A percentile compares a stretch with the other conserved stretches of the same genome.
These are phyloP conservation scores for Agonopterix heracliana DNA, from an alignment of 2,888 invertebrate genomes.

Conservation along the genomic window DNA sequence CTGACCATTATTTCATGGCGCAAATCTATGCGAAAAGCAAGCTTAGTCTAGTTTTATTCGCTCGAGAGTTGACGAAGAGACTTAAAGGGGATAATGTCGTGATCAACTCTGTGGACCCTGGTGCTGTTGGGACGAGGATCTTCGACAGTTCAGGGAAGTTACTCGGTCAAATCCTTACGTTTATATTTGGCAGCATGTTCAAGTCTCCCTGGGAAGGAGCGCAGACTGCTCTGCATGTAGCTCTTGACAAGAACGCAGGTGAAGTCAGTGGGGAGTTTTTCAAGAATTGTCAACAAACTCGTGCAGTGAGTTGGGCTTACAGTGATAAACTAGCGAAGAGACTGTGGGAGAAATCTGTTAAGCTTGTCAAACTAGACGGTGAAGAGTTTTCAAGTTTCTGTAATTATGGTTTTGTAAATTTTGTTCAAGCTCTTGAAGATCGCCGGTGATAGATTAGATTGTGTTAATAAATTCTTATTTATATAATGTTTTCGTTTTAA, in stretches of 20 bases:
- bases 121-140: slow-evolving; percentile 87
- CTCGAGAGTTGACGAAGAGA: slow-evolving; percentile 82
- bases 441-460: too few species aligned
- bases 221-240: slow-evolving; percentile 84
- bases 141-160: slow-evolving; percentile 72
- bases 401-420: slow-evolving; percentile 60
- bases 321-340: slow-evolving; percentile 81
- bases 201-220: slow-evolving; percentile 88
- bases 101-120: slow-evolving; percentile 89
- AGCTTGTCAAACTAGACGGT: slow-evolving; percentile 79
- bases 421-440: too few species aligned
- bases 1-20: slow-evolving; percentile 62
- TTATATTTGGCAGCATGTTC: slow-evolving; percentile 79
- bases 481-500: too few species aligned
- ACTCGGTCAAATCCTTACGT: slow-evolving; percentile 71
- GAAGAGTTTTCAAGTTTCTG: slow-evolving; percentile 64
- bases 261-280: slow-evolving; percentile 85
- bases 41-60: slow-evolving; percentile 83
- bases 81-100: slow-evolving; percentile 80
- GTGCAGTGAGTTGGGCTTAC: slow-evolving; percentile 74
- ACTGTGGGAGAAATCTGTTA: slow-evolving; percentile 87
- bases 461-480: too few species aligned
- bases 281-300: slow-evolving; percentile 82
- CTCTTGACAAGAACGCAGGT: slow-evolving; percentile 82
- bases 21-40: slow-evolving; percentile 78